phyloP scores from a whole-genome alignment of 53 echinoderm and acorn worm genomes.

The Luidia sarsii region DNA sequence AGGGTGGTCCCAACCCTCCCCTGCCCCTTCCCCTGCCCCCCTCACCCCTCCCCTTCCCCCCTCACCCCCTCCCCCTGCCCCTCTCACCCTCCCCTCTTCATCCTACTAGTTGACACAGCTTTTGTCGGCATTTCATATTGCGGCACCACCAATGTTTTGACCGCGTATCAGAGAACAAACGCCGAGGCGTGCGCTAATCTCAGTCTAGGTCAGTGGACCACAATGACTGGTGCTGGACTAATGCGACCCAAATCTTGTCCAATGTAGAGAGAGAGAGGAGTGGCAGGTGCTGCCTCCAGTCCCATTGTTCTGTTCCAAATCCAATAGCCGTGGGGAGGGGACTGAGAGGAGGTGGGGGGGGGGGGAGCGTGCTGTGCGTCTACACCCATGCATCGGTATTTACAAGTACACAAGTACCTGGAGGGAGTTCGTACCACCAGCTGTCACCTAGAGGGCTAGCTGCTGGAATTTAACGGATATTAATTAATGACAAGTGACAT shows the following conservation, averaged over 20 bases:
- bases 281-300: constrained; percentile 21
- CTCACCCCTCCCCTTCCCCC: neutral
- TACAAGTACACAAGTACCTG: too few relatives aligned
- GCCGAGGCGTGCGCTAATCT: constrained; percentile 33
- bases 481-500: constrained; percentile 19
- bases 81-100: too few relatives aligned
- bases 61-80: too few relatives aligned
- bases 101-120: neutral
- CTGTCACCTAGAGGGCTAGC: constrained; percentile 4
- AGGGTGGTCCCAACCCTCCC: neutral
- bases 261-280: too few relatives aligned
- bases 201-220: neutral
- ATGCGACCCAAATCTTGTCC: constrained; percentile 38
- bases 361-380: neutral
- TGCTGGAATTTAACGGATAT: neutral
- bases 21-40: neutral
- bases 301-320: constrained; percentile 2
- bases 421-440: constrained; percentile 19
- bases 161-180: too few relatives aligned
- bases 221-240: constrained; percentile 5
- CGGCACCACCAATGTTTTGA: too few relatives aligned
- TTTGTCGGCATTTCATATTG: too few relatives aligned
- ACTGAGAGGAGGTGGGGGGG: too few relatives aligned
- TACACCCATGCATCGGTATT: constrained; percentile 34
- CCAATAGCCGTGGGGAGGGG: too few relatives aligned